Evolutionary conservation across 2,888 invertebrate species (phyloP).

Genomic region (Acanthosepion lycidas): DNA sequence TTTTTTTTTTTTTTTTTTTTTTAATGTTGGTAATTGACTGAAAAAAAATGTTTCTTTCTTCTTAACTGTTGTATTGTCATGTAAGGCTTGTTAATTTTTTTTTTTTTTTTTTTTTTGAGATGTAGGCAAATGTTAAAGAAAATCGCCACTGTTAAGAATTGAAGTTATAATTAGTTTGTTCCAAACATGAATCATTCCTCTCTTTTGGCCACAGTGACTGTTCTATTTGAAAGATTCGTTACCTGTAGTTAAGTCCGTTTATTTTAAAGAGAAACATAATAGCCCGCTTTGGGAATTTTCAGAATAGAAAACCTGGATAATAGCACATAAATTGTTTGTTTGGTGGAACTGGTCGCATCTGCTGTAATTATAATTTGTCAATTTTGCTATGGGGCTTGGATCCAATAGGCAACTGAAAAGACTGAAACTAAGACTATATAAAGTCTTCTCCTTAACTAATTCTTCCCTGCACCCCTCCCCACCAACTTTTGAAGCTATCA

Average conservation of each 20-base stretch:
- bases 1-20: too few relatives aligned
- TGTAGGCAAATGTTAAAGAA: background rate
- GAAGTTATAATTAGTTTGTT: background rate
- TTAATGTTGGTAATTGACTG: too few relatives aligned
- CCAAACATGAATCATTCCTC: background rate
- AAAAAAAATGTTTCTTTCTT: too few relatives aligned
- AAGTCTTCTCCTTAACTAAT: too few relatives aligned
- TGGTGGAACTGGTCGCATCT: background rate
- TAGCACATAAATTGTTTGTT: too few relatives aligned
- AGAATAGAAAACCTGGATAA: too few relatives aligned
- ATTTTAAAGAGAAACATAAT: background rate
- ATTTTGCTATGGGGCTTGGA: background rate
- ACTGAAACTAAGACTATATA: background rate
- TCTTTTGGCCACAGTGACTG: background rate
- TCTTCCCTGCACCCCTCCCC: too few relatives aligned
- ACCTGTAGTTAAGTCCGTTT: background rate
- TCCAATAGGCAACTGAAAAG: background rate
- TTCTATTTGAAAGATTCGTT: background rate
- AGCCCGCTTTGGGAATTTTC: background rate
- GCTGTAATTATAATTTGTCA: background rate
- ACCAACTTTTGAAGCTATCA: too few relatives aligned
- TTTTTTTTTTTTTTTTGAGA: too few relatives aligned
- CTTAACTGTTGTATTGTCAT: too few relatives aligned
- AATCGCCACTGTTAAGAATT: background rate
- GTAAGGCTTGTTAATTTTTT: too few relatives aligned